Base-by-base conservation (phyloP, 2,888 invertebrate species). In the Scaptomyza polygonia region DNA sequence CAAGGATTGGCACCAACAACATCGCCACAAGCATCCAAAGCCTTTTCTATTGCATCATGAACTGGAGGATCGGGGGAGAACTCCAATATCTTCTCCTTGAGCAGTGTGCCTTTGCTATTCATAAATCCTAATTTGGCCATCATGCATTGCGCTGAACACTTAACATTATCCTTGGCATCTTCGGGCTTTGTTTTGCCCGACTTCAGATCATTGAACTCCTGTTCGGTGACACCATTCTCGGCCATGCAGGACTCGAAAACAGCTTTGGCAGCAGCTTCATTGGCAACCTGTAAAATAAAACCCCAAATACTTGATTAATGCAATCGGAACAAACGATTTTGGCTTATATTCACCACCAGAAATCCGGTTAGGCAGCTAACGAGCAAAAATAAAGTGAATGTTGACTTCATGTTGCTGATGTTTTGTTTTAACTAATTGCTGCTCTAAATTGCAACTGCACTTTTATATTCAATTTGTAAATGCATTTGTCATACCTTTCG, bases 111-210 rank as follows among this genome's bases (percentile, higher is more conserved):
- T 0, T 49, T 45, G 16, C 51, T 64, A 16, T 72, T 66, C 76
- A 83, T 83, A 5, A 56, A 76, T 0, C 73, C 82, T 0, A 56
- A 40, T 29, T 76, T 73, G 2, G 66, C 79, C 11, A 83, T 9
- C 0, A 65, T 3, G 18, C 82, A 83, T 27, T 76, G 71, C 0
- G 68, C 30, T 32, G 66, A 62, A 14, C 82, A 82, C 48, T 84
- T 82, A 0, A 84, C 5, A n/a, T 59, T 84, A 16, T 81, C 78
- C 53, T 75, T 76, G 52, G 47, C 62, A 9, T 69, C 55, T 0
- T 48, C 48, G 0, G 66, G 21, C 18, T 69, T 72, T 0, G 48
- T n/a, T 0, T 67, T 73, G 8, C 82, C 84, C 9, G 58, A 16
- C 9, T 63, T 68, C 9, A 82, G 3, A 29, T 76, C 66, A 0